Percentiles rank a stretch among this genome's conserved stretches.
phyloP scores from a whole-genome alignment of 2,888 invertebrate genomes.

The Laothoe populi region DNA sequence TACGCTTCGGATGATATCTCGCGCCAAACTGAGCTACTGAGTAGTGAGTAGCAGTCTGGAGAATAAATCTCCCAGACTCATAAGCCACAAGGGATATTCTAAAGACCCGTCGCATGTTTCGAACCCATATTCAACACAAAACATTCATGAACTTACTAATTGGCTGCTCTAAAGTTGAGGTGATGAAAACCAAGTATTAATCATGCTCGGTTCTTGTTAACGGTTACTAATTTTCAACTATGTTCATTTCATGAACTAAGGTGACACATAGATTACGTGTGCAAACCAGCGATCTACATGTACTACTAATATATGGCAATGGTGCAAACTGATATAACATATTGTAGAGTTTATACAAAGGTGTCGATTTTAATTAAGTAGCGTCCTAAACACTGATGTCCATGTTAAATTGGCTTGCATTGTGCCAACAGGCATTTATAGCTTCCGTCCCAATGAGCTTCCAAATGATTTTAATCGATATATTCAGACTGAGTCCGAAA shows the following conservation, averaged over 20 bases:
- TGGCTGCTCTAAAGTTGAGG: background rate
- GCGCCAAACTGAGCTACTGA: constrained; percentile 48
- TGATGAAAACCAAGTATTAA: constrained; percentile 7
- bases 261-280: background rate
- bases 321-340: no score
- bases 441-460: no score
- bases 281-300: no score
- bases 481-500: no score
- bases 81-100: constrained; percentile 32
- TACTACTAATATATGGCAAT: no score
- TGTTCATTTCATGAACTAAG: background rate
- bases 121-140: background rate
- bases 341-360: no score
- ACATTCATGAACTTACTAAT: constrained; percentile 4
- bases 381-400: no score
- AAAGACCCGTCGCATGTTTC: constrained; percentile 18
- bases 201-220: background rate
- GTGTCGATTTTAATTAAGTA: no score
- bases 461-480: no score
- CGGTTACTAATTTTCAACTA: background rate
- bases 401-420: no score
- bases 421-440: no score
- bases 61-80: constrained; percentile 14
- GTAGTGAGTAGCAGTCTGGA: constrained; percentile 21
- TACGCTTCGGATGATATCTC: constrained; percentile 41